Conservation (phyloP, 2,888 invertebrate species). For the Malthinus flaveolus region DNA sequence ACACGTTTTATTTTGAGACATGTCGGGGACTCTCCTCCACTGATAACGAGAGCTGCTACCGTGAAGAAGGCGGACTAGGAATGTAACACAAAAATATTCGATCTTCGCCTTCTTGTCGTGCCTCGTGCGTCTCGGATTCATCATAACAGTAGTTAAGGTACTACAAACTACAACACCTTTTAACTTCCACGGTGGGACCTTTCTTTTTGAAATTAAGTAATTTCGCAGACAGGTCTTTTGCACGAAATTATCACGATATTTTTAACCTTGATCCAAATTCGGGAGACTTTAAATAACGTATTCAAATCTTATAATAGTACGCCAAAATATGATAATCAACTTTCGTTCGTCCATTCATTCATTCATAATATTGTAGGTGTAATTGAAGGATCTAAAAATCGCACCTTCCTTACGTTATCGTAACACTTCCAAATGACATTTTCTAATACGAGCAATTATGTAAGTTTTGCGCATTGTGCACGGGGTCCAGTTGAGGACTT, state of each 20-base stretch:
- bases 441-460: too few relatives aligned
- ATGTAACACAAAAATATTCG: conserved; percentile 10
- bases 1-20: conserved; percentile 30
- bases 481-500: too few relatives aligned
- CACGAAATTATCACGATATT: background rate
- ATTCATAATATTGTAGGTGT: too few relatives aligned
- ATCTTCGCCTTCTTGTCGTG: conserved; percentile 6
- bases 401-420: too few relatives aligned
- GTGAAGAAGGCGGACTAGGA: conserved; percentile 17
- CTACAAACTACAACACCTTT: too few relatives aligned
- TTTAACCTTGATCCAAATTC: conserved; percentile 5
- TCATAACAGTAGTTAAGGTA: too few relatives aligned
- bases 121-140: background rate
- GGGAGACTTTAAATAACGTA: background rate
- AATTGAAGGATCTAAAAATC: too few relatives aligned
- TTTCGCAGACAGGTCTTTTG: background rate
- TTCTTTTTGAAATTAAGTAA: background rate
- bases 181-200: too few relatives aligned
- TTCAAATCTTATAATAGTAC: background rate
- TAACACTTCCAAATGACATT: too few relatives aligned
- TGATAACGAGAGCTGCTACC: background rate
- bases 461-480: too few relatives aligned
- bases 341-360: conserved; percentile 2
- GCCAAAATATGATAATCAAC: background rate
- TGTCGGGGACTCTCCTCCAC: background rate